Percentiles rank a stretch among this genome's conserved stretches.
Evolutionary conservation across 2,888 invertebrate species (phyloP).

Genomic region (Tachina lurida): DNA sequence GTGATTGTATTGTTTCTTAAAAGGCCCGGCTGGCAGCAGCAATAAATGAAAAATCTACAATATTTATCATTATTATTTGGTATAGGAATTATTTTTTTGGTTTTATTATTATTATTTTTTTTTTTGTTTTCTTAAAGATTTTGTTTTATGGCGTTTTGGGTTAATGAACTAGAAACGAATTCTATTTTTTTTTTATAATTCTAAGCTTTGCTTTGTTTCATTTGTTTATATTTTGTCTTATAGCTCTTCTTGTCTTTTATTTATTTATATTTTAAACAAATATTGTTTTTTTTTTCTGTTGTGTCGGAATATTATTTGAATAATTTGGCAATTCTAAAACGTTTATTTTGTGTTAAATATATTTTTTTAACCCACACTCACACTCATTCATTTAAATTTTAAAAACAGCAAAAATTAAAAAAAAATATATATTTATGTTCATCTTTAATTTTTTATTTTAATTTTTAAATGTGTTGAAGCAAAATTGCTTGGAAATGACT

Average conservation of each 20-base stretch:
- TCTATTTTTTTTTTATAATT: neutral
- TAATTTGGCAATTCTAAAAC: neutral
- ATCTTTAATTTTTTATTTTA: neutral
- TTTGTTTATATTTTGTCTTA: neutral
- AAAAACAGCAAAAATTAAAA: neutral
- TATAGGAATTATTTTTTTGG: constrained; percentile 15
- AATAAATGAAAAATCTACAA: constrained; percentile 26
- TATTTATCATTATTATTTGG: constrained; percentile 51
- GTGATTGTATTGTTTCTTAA: constrained; percentile 21
- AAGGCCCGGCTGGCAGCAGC: constrained; percentile 42
- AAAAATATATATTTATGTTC: constrained; percentile 16
- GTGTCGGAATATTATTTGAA: neutral
- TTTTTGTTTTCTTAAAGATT: too few relatives aligned
- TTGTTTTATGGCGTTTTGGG: constrained; percentile 24
- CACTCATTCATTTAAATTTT: neutral
- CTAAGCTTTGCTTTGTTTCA: constrained; percentile 4
- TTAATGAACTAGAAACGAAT: constrained; percentile 64
- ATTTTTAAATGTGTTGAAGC: neutral
- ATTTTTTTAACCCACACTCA: neutral
- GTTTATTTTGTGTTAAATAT: neutral
- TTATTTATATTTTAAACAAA: neutral
- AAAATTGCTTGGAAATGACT: neutral
- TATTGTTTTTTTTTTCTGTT: neutral
- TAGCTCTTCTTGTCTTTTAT: neutral
- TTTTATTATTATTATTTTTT: constrained; percentile 8